Percentiles rank a stretch among this genome's conserved stretches.
Conservation (phyloP, 2,888 invertebrate genomes). For the Anagyrus pseudococci region DNA sequence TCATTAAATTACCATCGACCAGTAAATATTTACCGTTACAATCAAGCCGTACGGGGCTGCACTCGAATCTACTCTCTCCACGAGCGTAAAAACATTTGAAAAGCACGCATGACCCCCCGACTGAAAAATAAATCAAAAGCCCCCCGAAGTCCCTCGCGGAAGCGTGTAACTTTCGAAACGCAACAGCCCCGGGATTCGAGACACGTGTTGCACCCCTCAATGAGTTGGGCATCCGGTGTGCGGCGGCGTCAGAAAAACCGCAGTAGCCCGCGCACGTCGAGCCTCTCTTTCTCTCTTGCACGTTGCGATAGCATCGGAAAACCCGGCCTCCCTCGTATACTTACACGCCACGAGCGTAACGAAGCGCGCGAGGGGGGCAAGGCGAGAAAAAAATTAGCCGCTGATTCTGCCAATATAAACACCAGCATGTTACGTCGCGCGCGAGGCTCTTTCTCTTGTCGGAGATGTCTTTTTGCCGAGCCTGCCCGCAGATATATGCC, state of each 20-base stretch:
- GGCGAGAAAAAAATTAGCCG: slow-evolving; percentile 19
- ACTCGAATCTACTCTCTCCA: too few relatives aligned
- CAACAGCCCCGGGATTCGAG: background rate
- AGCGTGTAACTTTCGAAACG: slow-evolving; percentile 4
- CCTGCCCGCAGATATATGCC: slow-evolving; percentile 4
- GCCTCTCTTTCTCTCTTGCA: background rate
- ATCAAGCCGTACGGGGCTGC: too few relatives aligned
- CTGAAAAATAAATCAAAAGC: too few relatives aligned
- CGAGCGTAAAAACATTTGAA: too few relatives aligned
- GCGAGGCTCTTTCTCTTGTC: too few relatives aligned
- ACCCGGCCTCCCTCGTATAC: background rate
- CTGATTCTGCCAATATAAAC: slow-evolving; percentile 1
- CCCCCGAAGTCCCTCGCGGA: too few relatives aligned
- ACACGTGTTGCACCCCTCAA: slow-evolving; percentile 22
- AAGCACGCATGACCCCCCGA: too few relatives aligned
- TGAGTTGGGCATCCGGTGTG: too few relatives aligned
- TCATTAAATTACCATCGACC: too few relatives aligned
- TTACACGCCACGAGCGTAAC: background rate
- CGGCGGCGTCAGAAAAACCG: slow-evolving; percentile 1
- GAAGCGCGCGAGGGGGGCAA: background rate
- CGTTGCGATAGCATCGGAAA: slow-evolving; percentile 15
- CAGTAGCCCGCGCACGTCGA: background rate
- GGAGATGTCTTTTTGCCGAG: background rate
- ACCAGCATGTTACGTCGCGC: slow-evolving; percentile 8
- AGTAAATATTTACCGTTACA: too few relatives aligned